Base-by-base conservation (phyloP, 2,113 vertebrate species). In the Cathartes aura region DNA sequence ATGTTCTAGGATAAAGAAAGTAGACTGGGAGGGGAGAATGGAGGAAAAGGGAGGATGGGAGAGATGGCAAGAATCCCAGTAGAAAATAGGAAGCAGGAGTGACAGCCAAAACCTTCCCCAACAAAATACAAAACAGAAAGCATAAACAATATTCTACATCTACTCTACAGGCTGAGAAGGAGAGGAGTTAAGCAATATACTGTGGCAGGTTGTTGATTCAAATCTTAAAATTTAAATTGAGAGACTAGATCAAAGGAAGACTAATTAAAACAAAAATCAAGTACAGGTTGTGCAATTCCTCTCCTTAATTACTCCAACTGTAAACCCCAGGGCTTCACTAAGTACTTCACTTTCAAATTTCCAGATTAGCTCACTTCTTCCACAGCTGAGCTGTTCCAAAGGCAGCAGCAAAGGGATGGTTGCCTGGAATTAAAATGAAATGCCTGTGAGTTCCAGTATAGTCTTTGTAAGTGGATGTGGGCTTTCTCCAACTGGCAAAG, bases 201-300 rank as follows among this genome's bases (percentile, higher is more conserved):
- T 42, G 38, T 55, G 58, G 81, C 82, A 95, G 50, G 45, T 26
- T 95, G 70, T 75, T 94, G 92, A 97, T 96, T 89, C 36, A 93
- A 90, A 96, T 92, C 74, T 93, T 76, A 22, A 76, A 58, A 93
- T 96, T 90, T 93, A 87, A 98, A 97, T 92, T 12, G 7, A 92
- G 91, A 90, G 48, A 94, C 52, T 53, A 92, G 84, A 97, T 97
- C 95, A 97, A 96, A 97, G 95, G 40, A 84, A 93, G 64, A 90
- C 79, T 96, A 95, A 97, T 97, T 96, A 96, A 97, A 97, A 87
- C 73, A 89, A 94, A 96, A 95, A 97, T 88, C 82, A 90, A 95
- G 48, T 90, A 97, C 60, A 89, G 75, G 42, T 64, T 87, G 82
- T 96, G 94, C 68, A 93, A 94, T 96, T 96, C 80, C 87, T 96